These are phyloP conservation scores for Teinopalpus imperialis DNA, from an alignment of 2,888 invertebrate genomes.

Conservation along the genomic window DNA sequence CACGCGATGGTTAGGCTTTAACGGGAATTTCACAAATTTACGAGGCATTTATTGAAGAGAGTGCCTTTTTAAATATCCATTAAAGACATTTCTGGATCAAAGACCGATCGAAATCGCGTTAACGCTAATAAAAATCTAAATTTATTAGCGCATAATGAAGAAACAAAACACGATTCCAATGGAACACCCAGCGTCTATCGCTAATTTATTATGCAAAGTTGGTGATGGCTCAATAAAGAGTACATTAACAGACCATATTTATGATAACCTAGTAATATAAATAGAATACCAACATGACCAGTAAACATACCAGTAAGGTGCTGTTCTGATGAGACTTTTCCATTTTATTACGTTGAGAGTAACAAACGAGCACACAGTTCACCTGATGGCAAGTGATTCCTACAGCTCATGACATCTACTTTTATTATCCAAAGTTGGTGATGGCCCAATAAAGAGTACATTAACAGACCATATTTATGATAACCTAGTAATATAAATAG, in stretches of 20 bases:
- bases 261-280: slow-evolving; percentile 43
- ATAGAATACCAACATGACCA: no score
- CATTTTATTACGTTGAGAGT: no score
- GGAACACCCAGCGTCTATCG: slow-evolving; percentile 43
- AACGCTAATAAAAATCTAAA: slow-evolving; percentile 19
- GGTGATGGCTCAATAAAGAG: slow-evolving; percentile 58
- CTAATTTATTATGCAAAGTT: slow-evolving; percentile 54
- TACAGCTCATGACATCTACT: no score
- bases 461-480: slow-evolving; percentile 44
- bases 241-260: slow-evolving; percentile 44
- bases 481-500: no score
- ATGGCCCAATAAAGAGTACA: slow-evolving; percentile 58
- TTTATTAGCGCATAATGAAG: slow-evolving; percentile 20
- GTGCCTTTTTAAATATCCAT: slow-evolving; percentile 15
- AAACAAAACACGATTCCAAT: slow-evolving; percentile 36
- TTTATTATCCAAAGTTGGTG: slow-evolving; percentile 52
- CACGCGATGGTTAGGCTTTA: slow-evolving; percentile 9
- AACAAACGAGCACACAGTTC: no score
- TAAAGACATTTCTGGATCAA: slow-evolving; percentile 20
- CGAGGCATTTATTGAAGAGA: slow-evolving; percentile 9
- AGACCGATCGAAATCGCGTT: slow-evolving; percentile 18
- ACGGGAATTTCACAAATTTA: slow-evolving; percentile 15
- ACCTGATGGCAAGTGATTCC: no score
- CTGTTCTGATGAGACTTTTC: no score
- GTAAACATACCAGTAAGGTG: no score